phyloP scores from a whole-genome alignment of 2,797 vertebrate species.

The Lagothrix lagotricha region DNA sequence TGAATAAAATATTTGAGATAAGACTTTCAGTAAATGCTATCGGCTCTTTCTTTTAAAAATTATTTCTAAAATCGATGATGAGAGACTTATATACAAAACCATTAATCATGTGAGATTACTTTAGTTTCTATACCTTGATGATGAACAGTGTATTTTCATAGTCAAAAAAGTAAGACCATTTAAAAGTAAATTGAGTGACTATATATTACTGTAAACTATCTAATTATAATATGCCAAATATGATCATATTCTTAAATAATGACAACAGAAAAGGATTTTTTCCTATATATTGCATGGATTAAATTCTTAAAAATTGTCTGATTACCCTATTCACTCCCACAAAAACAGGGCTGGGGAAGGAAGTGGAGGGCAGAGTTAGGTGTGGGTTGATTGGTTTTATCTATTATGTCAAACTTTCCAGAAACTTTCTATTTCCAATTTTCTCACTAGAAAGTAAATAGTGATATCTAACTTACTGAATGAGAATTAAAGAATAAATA shows the following conservation, averaged over 20 bases:
- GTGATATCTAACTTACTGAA: background rate
- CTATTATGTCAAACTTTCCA: background rate
- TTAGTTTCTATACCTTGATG: background rate
- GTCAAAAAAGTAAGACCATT: background rate
- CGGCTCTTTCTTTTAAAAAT: background rate
- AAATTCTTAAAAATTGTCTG: conserved; percentile 43
- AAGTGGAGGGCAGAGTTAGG: background rate
- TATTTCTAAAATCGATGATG: background rate
- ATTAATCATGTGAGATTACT: background rate
- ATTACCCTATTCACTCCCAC: background rate
- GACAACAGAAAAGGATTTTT: background rate
- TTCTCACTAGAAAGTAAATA: background rate
- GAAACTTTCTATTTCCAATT: background rate
- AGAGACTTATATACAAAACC: background rate
- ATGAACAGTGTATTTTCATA: background rate
- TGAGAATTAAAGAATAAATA: background rate
- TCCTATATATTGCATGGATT: background rate
- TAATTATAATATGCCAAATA: background rate
- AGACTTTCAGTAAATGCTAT: background rate
- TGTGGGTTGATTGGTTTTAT: background rate
- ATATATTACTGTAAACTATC: background rate
- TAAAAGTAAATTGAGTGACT: conserved; percentile 17
- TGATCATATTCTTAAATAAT: background rate
- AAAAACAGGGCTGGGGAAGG: background rate
- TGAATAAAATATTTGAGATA: background rate